A percentile compares a stretch with the other conserved stretches of the same genome.
These are phyloP conservation scores for Alloscopus bannaensis DNA, from an alignment of 2,888 invertebrate genomes.

Conservation along the genomic window DNA sequence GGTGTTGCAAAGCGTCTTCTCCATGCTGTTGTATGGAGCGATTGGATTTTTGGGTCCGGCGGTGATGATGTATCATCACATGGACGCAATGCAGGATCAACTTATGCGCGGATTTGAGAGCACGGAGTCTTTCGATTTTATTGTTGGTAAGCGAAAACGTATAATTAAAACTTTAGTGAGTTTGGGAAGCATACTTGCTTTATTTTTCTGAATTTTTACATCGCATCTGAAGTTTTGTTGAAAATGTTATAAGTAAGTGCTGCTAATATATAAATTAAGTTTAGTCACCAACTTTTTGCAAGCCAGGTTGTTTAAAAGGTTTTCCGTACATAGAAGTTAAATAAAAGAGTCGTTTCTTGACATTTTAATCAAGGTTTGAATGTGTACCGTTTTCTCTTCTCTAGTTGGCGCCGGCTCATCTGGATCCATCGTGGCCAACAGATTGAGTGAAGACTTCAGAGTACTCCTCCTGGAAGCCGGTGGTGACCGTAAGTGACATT, in stretches of 20 bases:
- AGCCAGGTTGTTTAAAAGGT: too few relatives aligned
- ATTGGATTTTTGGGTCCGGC: constrained; percentile 66
- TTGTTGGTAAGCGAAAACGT: constrained; percentile 59
- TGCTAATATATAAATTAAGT: not conserved
- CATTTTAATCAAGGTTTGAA: too few relatives aligned
- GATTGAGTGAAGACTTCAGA: constrained; percentile 74
- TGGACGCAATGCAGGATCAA: constrained; percentile 65
- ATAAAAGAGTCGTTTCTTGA: too few relatives aligned
- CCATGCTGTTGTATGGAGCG: constrained; percentile 61
- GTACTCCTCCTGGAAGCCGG: constrained; percentile 85
- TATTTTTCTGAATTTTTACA: too few relatives aligned
- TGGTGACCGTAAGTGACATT: constrained; percentile 75
- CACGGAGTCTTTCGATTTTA: constrained; percentile 63
- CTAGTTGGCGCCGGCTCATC: constrained; percentile 59
- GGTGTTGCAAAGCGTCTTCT: constrained; percentile 55
- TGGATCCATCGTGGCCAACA: constrained; percentile 56
- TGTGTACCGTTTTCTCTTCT: too few relatives aligned
- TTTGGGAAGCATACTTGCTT: too few relatives aligned
- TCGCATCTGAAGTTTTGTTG: too few relatives aligned
- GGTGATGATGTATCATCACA: constrained; percentile 55
- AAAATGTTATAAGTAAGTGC: too few relatives aligned
- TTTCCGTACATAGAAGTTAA: too few relatives aligned
- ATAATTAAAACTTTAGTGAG: not conserved
- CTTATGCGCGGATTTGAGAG: constrained; percentile 54
- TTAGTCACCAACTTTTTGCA: too few relatives aligned